Evolutionary conservation across 2,888 invertebrate genomes (phyloP), one percentile per base, ranked within the genome.

Genomic region (Cerceris ruficornis): DNA sequence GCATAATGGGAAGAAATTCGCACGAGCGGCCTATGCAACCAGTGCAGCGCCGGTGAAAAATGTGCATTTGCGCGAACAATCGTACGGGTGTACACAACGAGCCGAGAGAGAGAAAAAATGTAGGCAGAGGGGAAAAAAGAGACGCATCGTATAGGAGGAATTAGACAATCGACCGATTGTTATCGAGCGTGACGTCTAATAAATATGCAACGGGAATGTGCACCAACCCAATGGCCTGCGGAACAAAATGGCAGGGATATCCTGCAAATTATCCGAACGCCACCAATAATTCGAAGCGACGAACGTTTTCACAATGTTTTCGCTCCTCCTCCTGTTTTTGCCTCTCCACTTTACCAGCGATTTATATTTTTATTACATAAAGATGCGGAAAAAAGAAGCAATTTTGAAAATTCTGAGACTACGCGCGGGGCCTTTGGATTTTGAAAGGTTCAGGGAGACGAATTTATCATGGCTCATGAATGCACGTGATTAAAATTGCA

Each of bases 111-210:
- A 28, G 28, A 28, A 4, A 28, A 28, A 28, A 28, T 2, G 4
- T 50, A 50, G 8, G 55, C 14, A 8, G 64, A 46, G 46, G 57
- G 42, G 68, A 69, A 73, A 79, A 67, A 58, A 69, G 17, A 17
- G 42, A 28, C n/a, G 49, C 58, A 61, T 17, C 42, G 52, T 69
- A 67, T 69, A 78, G 75, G 81, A 67, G 77, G 73, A 86, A 84
- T 87, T 83, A 86, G 88, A 85, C 86, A 87, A 88, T 88, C 85
- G 85, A 75, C 78, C 81, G 84, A 88, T 89, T 78, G 86, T 88
- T 88, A 88, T 87, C 88, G 79, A 80, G 76, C 86, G 81, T 87
- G 85, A 88, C 85, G 87, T 74, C 82, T 83, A 79, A 87, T 88
- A 88, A 88, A 88, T 88, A 89, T 87, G 84, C 85, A 87, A 87